phyloP scores from a whole-genome alignment of 2,888 invertebrate species.

The Fragum sueziense region DNA sequence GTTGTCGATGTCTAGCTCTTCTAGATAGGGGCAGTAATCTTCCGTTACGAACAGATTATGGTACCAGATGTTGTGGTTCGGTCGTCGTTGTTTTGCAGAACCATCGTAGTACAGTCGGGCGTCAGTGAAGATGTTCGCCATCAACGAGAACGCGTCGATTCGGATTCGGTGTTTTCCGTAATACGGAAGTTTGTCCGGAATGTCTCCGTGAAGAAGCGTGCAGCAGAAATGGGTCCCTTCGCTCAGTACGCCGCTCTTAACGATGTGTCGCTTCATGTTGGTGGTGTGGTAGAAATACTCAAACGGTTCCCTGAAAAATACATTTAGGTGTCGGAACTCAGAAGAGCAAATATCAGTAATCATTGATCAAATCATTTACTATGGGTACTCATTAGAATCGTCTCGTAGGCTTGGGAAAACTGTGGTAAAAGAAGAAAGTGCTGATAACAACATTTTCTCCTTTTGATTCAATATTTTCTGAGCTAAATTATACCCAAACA shows the following conservation, averaged over 20 bases:
- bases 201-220: neutral
- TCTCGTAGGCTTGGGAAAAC: neutral
- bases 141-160: neutral
- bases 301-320: conserved; percentile 16
- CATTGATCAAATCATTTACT: no score
- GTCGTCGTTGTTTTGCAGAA: conserved; percentile 7
- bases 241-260: neutral
- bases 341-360: neutral
- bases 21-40: neutral
- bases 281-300: conserved; percentile 7
- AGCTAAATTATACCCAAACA: no score
- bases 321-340: neutral
- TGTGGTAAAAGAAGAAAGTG: neutral
- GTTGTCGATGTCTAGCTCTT: neutral
- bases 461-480: neutral
- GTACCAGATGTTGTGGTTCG: conserved; percentile 2
- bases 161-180: conserved; percentile 12
- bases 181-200: conserved; percentile 10
- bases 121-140: neutral
- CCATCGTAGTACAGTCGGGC: neutral
- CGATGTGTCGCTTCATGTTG: neutral
- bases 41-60: conserved; percentile 4
- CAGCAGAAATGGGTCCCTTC: conserved; percentile 14
- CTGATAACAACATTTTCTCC: neutral
- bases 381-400: neutral